Evolutionary conservation across 1,140 invertebrate species (phyloP).

Genomic region (Cotesia typhae): DNA sequence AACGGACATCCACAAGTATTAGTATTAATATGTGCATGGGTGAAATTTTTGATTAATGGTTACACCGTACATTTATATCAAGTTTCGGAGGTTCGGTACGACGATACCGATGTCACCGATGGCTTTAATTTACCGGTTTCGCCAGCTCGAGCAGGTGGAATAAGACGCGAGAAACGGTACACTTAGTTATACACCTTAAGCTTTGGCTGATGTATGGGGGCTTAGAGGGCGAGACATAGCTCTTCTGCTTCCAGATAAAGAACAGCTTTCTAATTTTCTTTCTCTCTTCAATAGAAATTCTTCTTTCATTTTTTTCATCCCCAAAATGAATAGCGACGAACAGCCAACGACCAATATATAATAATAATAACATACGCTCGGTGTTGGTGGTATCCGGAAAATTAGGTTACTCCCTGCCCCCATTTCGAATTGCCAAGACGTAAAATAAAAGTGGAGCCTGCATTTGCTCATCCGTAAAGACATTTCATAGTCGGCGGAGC

Average conservation of each 20-base stretch:
- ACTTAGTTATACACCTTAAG: conserved; percentile 50
- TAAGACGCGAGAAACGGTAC: conserved; percentile 47
- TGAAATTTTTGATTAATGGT: too few relatives aligned
- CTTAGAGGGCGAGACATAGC: conserved; percentile 40
- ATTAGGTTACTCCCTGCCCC: conserved; percentile 37
- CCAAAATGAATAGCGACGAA: not conserved
- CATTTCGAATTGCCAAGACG: conserved; percentile 27
- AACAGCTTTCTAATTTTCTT: conserved; percentile 18
- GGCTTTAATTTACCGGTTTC: conserved; percentile 50
- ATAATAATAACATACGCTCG: conserved; percentile 19
- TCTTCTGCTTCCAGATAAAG: conserved; percentile 31
- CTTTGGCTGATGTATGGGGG: conserved; percentile 52
- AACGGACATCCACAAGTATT: too few relatives aligned
- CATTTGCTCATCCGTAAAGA: conserved; percentile 24
- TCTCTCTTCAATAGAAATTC: too few relatives aligned
- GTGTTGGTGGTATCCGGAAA: conserved; percentile 32
- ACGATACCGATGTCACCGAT: conserved; percentile 37
- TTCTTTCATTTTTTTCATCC: not conserved
- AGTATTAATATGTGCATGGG: too few relatives aligned
- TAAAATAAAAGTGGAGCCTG: conserved; percentile 9
- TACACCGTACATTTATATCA: too few relatives aligned
- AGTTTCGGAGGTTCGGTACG: conserved; percentile 23
- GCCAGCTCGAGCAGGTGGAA: conserved; percentile 40
- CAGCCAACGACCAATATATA: too few relatives aligned
- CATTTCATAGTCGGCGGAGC: conserved; percentile 38